Base-by-base conservation (phyloP, 1,140 invertebrate genomes). In the Drosophila ficusphila region DNA sequence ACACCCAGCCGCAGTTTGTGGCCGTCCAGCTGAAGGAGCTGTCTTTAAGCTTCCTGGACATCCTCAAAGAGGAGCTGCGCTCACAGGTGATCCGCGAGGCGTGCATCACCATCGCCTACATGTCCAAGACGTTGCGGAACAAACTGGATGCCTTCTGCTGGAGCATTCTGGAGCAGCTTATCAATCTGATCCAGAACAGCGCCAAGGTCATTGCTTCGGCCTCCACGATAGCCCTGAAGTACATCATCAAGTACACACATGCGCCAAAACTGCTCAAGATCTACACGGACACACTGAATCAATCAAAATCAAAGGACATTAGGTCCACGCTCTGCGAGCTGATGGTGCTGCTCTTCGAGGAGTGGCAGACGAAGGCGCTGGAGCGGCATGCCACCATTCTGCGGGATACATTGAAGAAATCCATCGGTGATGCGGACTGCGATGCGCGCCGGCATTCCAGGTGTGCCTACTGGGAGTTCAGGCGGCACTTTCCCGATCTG, bases 201-300 rank as follows among this genome's bases (percentile, higher is more conserved):
- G 98, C 97, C 72, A 99, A 99, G 94, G 95, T 99, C 51, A 97
- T 99, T 92, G 96, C 98, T 6, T 96, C 97, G 7, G 96, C 98
- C 7, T 97, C 97, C 27, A 94, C 95, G 8, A 95, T 98, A 41
- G 95, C 96, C 36, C 94, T 99, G 21, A 94, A 95, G 11, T 99
- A 98, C 92, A 97, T 99, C 18, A 95, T 99, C 41, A 94, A 95
- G 85, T 94, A 97, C 92, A 97, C 97, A 16, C 97, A 98, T 90
- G 94, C 95, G 78, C 94, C 94, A 29, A 94, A 97, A 57, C 93
- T 99, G 29, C 94, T 99, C 58, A 97, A 97, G 42, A 96, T 98
- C 68, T 94, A 99, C n/a, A 95, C 95, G 1, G 93, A 94, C 21
- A 96, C 96, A 81, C 86, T 98, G 41, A 94, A 93, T 47, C 93